Evolutionary conservation across 2,888 invertebrate species (phyloP).

Genomic region (Chelonus formosanus): DNA sequence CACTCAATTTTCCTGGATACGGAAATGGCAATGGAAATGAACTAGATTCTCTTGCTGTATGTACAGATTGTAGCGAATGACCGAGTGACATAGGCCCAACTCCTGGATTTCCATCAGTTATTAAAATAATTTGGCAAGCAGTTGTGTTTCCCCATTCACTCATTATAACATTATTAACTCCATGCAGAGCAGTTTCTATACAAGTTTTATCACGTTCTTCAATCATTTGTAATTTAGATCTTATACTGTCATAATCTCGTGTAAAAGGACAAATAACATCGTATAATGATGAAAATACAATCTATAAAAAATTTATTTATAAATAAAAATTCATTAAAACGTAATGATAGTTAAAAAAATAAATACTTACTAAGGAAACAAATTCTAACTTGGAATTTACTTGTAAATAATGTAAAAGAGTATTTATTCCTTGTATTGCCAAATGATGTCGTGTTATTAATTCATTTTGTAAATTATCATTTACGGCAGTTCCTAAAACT

Average conservation of each 20-base stretch:
- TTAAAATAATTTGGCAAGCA: constrained; percentile 81
- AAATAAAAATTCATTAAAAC: neutral
- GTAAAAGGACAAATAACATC: constrained; percentile 85
- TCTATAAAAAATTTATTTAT: constrained; percentile 52
- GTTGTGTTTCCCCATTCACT: constrained; percentile 92
- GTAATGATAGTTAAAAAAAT: neutral
- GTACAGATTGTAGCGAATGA: constrained; percentile 67
- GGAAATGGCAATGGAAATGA: constrained; percentile 80
- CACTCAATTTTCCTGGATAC: constrained; percentile 82
- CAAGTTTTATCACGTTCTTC: constrained; percentile 90
- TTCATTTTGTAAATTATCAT: constrained; percentile 64
- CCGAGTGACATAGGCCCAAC: constrained; percentile 73
- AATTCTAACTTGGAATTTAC: constrained; percentile 76
- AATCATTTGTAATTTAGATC: constrained; percentile 77
- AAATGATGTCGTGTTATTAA: constrained; percentile 70
- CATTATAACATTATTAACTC: constrained; percentile 80
- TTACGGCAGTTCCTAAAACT: constrained; percentile 66
- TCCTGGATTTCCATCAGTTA: constrained; percentile 81
- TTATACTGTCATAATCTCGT: constrained; percentile 84
- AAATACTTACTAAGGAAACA: constrained; percentile 72
- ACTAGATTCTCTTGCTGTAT: constrained; percentile 63
- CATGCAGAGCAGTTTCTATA: constrained; percentile 80
- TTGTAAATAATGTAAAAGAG: constrained; percentile 73
- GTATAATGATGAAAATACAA: constrained; percentile 67
- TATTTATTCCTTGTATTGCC: constrained; percentile 74